phyloP scores from a whole-genome alignment of 2,113 vertebrate genomes.

The Paradoxurus hermaphroditus region DNA sequence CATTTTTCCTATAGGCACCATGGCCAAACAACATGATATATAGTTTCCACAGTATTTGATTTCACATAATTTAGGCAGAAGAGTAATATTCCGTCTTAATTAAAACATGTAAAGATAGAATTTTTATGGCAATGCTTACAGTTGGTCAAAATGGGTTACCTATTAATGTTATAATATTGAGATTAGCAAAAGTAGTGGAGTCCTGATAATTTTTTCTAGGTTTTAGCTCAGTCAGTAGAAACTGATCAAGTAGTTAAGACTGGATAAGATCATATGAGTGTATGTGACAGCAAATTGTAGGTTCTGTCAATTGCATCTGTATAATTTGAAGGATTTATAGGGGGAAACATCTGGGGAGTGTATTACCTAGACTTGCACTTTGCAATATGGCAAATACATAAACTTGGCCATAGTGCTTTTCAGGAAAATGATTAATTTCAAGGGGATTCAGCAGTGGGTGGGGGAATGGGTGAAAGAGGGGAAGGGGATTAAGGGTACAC shows the following conservation, averaged over 20 bases:
- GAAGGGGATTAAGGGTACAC: neutral
- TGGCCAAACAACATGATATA: neutral
- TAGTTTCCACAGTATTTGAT: neutral
- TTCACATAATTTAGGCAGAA: constrained; percentile 30
- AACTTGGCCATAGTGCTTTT: neutral
- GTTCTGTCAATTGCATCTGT: neutral
- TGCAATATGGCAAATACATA: neutral
- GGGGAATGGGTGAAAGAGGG: neutral
- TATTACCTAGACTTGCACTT: neutral
- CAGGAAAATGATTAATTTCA: neutral
- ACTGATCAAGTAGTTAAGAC: neutral
- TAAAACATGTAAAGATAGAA: neutral
- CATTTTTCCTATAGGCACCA: neutral
- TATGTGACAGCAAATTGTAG: neutral
- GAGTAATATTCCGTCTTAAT: neutral
- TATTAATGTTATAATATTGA: neutral
- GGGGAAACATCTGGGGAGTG: neutral
- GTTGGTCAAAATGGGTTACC: neutral
- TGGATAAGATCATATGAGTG: neutral
- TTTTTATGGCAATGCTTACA: constrained; percentile 20
- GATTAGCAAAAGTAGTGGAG: neutral
- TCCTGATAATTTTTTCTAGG: neutral
- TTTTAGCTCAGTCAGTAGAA: neutral
- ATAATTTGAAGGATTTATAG: neutral
- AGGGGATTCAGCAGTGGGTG: neutral